phyloP scores from a whole-genome alignment of 2,888 invertebrate species.

The Hyposoter dolosus region DNA sequence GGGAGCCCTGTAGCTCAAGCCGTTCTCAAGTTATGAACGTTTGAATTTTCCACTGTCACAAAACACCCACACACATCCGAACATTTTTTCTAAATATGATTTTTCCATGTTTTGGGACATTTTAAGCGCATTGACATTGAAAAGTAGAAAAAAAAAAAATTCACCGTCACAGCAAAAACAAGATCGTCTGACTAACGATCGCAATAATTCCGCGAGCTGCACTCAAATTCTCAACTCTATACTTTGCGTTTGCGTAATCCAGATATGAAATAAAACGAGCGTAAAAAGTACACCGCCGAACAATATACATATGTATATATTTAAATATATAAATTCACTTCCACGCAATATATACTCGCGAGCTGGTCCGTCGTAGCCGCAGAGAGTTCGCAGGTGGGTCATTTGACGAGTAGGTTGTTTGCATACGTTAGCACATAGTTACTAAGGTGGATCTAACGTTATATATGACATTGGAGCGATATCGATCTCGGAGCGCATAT shows the following conservation, averaged over 20 bases:
- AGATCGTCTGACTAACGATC: not conserved
- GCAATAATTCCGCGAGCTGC: not conserved
- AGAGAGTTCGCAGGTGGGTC: constrained; percentile 39
- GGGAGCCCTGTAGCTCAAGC: too few species aligned
- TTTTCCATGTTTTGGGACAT: too few species aligned
- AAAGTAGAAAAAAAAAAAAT: not conserved
- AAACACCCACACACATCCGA: too few species aligned
- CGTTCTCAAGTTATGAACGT: too few species aligned
- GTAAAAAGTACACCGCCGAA: not conserved
- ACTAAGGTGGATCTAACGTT: constrained; percentile 47
- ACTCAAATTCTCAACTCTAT: not conserved
- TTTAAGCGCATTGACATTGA: too few species aligned
- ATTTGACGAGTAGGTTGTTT: constrained; percentile 55
- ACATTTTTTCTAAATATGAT: too few species aligned
- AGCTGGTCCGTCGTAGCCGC: constrained; percentile 6
- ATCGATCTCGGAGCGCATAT: constrained; percentile 33
- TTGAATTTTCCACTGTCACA: too few species aligned
- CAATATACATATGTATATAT: not conserved
- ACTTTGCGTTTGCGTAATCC: not conserved
- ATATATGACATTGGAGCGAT: constrained; percentile 43
- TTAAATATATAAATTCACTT: not conserved
- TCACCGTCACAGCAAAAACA: not conserved
- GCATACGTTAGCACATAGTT: constrained; percentile 60
- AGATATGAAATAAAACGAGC: not conserved
- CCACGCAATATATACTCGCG: not conserved